Conservation (phyloP, 2,888 invertebrate species). For the Dasysyrphus tricinctus region DNA sequence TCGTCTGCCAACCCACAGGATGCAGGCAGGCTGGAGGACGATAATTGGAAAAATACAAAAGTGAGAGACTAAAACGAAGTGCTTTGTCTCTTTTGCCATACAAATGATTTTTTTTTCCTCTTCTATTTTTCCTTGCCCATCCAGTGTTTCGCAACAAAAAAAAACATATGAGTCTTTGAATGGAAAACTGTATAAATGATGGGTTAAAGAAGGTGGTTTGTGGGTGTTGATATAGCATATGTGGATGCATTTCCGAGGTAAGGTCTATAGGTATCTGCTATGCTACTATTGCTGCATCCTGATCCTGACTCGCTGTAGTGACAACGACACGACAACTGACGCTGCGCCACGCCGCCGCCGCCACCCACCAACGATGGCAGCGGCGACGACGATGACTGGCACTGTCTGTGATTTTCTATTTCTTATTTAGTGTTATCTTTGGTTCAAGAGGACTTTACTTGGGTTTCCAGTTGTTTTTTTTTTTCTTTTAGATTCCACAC, state of each 20-base stretch:
- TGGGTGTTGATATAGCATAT: constrained; percentile 58
- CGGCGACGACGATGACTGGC: constrained; percentile 49
- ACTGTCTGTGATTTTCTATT: constrained; percentile 74
- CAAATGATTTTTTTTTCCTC: constrained; percentile 53
- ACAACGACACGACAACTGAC: constrained; percentile 19
- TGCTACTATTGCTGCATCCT: constrained; percentile 50
- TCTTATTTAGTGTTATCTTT: constrained; percentile 75
- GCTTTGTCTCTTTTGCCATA: constrained; percentile 71
- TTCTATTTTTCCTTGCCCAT: constrained; percentile 19
- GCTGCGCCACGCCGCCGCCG: not conserved
- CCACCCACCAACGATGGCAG: not conserved
- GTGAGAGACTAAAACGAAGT: constrained; percentile 71
- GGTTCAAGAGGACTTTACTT: constrained; percentile 39
- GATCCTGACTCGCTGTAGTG: constrained; percentile 4
- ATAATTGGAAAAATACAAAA: constrained; percentile 76
- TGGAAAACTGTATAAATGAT: not conserved
- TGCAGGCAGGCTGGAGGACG: constrained; percentile 61
- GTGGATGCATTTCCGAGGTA: constrained; percentile 66
- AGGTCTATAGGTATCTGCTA: constrained; percentile 10
- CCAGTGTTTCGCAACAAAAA: constrained; percentile 12
- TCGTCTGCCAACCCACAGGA: constrained; percentile 50
- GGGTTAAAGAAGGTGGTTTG: constrained; percentile 24
- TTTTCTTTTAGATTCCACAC: constrained; percentile 25
- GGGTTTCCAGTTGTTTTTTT: constrained; percentile 36
- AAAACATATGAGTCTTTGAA: not conserved